Conservation (phyloP, 2,888 invertebrate species). For the Trissoscelio sp. region DNA sequence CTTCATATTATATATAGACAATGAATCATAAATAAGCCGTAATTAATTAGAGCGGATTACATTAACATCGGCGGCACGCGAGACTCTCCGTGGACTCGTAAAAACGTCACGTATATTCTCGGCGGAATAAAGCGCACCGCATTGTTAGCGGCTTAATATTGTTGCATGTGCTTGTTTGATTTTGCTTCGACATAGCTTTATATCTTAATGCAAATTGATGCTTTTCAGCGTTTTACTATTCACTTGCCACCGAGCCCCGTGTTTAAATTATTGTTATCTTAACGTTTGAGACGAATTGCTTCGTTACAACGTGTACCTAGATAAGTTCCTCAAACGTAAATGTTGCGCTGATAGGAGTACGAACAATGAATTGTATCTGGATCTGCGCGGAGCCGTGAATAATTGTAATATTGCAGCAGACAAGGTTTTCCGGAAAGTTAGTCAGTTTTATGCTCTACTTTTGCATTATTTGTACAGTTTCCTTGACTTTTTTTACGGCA, state of each 20-base stretch:
- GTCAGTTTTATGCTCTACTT: too few relatives aligned
- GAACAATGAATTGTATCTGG: slow-evolving; percentile 56
- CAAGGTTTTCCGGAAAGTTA: slow-evolving; percentile 45
- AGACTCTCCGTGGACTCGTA: slow-evolving; percentile 78
- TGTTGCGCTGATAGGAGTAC: slow-evolving; percentile 28
- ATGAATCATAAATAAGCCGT: slow-evolving; percentile 79
- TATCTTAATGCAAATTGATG: slow-evolving; percentile 68
- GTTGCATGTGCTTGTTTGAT: slow-evolving; percentile 69
- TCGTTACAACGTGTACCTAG: slow-evolving; percentile 49
- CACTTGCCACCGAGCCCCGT: slow-evolving; percentile 38
- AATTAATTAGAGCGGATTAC: slow-evolving; percentile 79
- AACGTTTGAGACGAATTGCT: slow-evolving; percentile 65
- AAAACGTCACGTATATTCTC: slow-evolving; percentile 79
- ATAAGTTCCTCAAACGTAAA: slow-evolving; percentile 44
- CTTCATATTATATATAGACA: slow-evolving; percentile 67
- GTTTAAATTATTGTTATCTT: slow-evolving; percentile 65
- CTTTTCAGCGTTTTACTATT: slow-evolving; percentile 61
- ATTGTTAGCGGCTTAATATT: slow-evolving; percentile 74
- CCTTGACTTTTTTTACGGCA: too few relatives aligned
- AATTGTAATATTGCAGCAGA: slow-evolving; percentile 46
- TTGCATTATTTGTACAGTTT: too few relatives aligned
- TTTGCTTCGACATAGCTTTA: slow-evolving; percentile 63
- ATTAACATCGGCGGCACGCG: slow-evolving; percentile 78
- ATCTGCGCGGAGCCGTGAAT: slow-evolving; percentile 28
- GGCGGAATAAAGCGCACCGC: slow-evolving; percentile 69